Evolutionary conservation across 2,113 vertebrate species (phyloP).

Genomic region (Hepsetus odoe): DNA sequence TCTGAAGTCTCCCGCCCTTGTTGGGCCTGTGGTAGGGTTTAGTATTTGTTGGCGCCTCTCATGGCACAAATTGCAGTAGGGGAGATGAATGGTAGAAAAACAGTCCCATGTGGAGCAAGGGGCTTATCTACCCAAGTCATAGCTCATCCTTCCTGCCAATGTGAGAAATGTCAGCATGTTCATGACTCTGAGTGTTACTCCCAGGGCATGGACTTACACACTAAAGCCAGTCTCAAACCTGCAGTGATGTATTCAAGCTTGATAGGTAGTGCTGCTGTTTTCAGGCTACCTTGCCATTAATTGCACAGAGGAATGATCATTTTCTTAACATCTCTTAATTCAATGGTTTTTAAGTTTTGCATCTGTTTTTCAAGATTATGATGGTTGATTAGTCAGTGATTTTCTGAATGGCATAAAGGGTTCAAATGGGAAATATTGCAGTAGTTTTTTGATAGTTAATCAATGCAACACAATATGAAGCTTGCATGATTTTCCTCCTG

Average conservation of each 20-base stretch:
- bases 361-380: no score
- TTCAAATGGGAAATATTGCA: no score
- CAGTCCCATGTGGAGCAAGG: neutral
- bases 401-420: no score
- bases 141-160: constrained; percentile 14
- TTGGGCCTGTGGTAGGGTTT: constrained; percentile 23
- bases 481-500: neutral
- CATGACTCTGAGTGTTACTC: neutral
- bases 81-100: constrained; percentile 34
- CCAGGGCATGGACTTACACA: neutral
- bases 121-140: constrained; percentile 20
- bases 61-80: constrained; percentile 6
- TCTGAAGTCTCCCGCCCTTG: neutral
- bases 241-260: neutral
- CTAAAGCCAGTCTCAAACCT: neutral
- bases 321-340: no score
- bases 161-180: constrained; percentile 28
- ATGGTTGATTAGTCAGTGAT: no score
- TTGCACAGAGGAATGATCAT: no score
- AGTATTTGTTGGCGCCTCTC: constrained; percentile 8
- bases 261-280: no score
- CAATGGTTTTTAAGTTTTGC: no score
- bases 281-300: no score
- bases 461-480: neutral
- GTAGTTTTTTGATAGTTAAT: no score